Evolutionary conservation across 2,888 invertebrate species (phyloP).

Genomic region (Plusia festucae): DNA sequence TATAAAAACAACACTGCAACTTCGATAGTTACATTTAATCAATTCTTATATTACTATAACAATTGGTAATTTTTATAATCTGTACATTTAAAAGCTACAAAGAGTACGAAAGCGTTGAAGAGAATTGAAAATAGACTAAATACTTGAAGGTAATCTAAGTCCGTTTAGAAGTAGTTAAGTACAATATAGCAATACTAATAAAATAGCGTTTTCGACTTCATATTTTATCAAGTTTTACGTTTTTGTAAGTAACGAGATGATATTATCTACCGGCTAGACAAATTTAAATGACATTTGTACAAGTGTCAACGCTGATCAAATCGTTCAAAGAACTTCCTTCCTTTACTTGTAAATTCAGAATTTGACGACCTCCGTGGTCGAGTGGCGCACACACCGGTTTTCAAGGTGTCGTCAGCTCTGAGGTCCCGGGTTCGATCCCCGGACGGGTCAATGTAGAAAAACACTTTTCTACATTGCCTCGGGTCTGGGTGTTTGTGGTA

Average conservation of each 20-base stretch:
- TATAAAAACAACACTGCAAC: slow-evolving; percentile 51
- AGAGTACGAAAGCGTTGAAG: slow-evolving; percentile 71
- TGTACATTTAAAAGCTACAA: slow-evolving; percentile 76
- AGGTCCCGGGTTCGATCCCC: no score
- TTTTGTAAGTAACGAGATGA: slow-evolving; percentile 3
- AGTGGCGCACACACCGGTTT: no score
- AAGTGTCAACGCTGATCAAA: no score
- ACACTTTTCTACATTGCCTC: no score
- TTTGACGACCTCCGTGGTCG: no score
- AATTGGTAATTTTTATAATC: slow-evolving; percentile 66
- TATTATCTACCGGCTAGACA: no score
- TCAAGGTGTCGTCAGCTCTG: no score
- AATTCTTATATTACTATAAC: slow-evolving; percentile 59
- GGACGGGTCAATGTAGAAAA: no score
- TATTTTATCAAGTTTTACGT: slow-evolving; percentile 10
- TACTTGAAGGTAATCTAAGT: slow-evolving; percentile 21
- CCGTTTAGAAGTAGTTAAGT: slow-evolving; percentile 21
- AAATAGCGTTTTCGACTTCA: slow-evolving; percentile 42
- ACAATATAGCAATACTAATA: slow-evolving; percentile 36
- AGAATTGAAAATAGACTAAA: slow-evolving; percentile 53
- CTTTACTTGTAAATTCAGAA: no score
- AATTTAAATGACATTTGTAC: no score
- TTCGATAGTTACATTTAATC: slow-evolving; percentile 51
- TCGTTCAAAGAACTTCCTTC: no score
- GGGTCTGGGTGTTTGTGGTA: no score